Conservation (phyloP, 2,888 invertebrate species). For the Gerris lacustris region DNA sequence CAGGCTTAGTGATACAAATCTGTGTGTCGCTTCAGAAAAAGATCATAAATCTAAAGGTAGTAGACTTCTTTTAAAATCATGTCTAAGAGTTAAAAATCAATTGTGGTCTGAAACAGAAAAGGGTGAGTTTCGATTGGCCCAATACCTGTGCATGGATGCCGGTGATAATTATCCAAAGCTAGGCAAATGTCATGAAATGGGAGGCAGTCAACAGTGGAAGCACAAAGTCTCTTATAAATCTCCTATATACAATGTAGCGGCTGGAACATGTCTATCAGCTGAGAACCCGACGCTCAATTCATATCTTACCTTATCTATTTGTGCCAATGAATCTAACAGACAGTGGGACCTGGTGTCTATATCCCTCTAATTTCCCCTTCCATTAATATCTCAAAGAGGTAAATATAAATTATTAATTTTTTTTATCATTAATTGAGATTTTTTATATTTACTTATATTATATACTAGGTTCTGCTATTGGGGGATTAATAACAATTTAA, state of each 20-base stretch:
- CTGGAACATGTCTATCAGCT: conserved; percentile 68
- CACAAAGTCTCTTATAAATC: conserved; percentile 39
- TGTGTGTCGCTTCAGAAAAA: conserved; percentile 69
- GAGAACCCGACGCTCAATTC: conserved; percentile 39
- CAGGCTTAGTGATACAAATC: conserved; percentile 53
- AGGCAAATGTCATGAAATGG: conserved; percentile 85
- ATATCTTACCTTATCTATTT: conserved; percentile 48
- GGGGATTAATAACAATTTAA: no score
- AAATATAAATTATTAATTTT: no score
- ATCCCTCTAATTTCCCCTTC: conserved; percentile 18
- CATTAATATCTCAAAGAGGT: background rate
- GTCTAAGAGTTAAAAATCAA: conserved; percentile 59
- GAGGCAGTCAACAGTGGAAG: conserved; percentile 85
- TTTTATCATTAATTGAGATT: no score
- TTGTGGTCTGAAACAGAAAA: conserved; percentile 76
- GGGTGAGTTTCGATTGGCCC: conserved; percentile 68
- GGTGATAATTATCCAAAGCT: conserved; percentile 52
- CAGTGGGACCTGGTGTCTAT: conserved; percentile 29
- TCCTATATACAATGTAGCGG: conserved; percentile 74
- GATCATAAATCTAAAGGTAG: conserved; percentile 67
- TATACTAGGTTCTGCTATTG: no score
- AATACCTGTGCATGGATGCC: conserved; percentile 74
- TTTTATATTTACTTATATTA: no score
- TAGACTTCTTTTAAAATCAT: conserved; percentile 55
- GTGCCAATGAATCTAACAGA: conserved; percentile 38